Percentiles rank a stretch among this genome's conserved stretches.
These are phyloP conservation scores for Bombus huntii DNA, from an alignment of 1,140 invertebrate genomes.

Conservation along the genomic window DNA sequence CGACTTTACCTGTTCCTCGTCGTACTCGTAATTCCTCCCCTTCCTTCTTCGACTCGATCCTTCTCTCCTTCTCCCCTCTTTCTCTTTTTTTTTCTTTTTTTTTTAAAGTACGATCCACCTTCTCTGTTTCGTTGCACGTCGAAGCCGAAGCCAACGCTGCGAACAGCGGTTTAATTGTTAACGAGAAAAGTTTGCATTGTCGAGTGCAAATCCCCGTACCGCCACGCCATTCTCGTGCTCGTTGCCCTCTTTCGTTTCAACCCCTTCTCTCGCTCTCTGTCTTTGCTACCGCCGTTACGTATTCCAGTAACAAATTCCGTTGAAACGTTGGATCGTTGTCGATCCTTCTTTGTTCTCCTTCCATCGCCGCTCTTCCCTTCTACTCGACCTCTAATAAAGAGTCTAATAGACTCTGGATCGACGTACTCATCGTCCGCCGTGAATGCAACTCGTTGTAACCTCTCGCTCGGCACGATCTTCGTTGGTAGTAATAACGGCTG, in stretches of 20 bases:
- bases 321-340: conserved; percentile 37
- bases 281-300: not conserved
- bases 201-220: conserved; percentile 33
- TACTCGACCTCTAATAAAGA: not conserved
- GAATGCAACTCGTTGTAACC: conserved; percentile 39
- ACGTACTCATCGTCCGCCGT: conserved; percentile 52
- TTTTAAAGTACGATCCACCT: not conserved
- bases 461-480: conserved; percentile 27
- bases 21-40: conserved; percentile 23
- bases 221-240: conserved; percentile 3
- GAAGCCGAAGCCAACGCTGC: conserved; percentile 28
- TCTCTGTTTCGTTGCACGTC: conserved; percentile 26
- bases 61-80: not conserved
- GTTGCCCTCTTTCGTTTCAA: not conserved
- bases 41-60: not conserved
- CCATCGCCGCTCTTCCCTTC: not conserved
- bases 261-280: not conserved
- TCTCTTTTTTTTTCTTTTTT: not conserved
- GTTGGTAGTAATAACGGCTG: conserved; percentile 4
- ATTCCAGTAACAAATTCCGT: conserved; percentile 59
- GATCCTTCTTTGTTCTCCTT: conserved; percentile 33
- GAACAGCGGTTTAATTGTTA: conserved; percentile 66
- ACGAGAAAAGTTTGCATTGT: conserved; percentile 74
- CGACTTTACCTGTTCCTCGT: conserved; percentile 9
- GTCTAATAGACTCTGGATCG: conserved; percentile 25